phyloP scores from a whole-genome alignment of 37 sponge, comb jelly and placozoan genomes.

The Corticium candelabrum region DNA sequence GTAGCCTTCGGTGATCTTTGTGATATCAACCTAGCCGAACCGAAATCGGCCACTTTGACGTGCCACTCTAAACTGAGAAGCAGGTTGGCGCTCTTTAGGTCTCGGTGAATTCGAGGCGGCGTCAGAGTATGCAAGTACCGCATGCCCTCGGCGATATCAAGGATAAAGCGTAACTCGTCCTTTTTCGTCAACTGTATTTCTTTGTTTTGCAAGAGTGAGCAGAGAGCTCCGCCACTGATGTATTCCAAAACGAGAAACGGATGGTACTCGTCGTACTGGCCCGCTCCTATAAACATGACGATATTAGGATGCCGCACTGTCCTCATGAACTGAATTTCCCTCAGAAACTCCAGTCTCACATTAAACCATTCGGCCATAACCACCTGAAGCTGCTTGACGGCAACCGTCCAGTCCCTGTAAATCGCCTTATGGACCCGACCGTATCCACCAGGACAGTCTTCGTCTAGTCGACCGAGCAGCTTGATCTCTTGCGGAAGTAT shows the following conservation, averaged over 20 bases:
- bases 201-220: neutral
- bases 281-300: neutral
- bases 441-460: neutral
- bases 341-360: neutral
- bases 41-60: slow-evolving; percentile 1
- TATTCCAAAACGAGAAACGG: neutral
- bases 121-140: neutral
- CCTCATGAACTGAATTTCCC: neutral
- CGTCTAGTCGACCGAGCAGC: neutral
- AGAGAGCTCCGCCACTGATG: neutral
- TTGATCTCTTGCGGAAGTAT: neutral
- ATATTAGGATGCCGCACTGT: neutral
- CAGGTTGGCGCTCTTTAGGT: neutral
- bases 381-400: neutral
- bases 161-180: neutral
- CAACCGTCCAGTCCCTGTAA: neutral
- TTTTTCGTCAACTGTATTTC: neutral
- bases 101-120: neutral
- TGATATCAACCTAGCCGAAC: neutral
- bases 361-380: neutral
- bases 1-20: neutral
- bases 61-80: neutral
- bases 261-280: neutral
- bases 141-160: neutral
- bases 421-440: neutral